A percentile compares a stretch with the other conserved stretches of the same genome.
These are phyloP conservation scores for Genyomyrus donnyi DNA, from an alignment of 2,113 vertebrate species.

Conservation along the genomic window DNA sequence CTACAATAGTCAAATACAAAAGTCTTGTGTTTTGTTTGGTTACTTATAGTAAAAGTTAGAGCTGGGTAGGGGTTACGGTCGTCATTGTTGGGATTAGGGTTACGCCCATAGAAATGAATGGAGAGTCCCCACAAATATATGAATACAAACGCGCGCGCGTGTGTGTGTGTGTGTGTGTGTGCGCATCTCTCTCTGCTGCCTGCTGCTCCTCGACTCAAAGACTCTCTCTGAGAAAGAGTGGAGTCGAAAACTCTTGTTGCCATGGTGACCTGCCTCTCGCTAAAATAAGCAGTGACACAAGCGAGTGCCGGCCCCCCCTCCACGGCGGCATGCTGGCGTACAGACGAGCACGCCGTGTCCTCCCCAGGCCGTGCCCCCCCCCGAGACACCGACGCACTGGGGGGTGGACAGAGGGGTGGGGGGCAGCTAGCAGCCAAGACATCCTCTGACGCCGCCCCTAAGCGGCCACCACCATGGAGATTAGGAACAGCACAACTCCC, in stretches of 20 bases:
- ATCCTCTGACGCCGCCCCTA: background rate
- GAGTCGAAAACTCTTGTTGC: conserved; percentile 41
- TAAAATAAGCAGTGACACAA: conserved; percentile 10
- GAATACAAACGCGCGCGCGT: background rate
- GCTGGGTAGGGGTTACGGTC: too few relatives aligned
- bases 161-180: background rate
- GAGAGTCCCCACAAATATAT: background rate
- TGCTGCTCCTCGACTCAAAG: conserved; percentile 26
- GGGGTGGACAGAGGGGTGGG: background rate
- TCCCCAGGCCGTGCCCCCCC: conserved; percentile 30
- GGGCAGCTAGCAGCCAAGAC: background rate
- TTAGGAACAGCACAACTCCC: background rate
- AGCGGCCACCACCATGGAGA: background rate
- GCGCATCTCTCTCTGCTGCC: background rate
- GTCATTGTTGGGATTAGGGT: too few relatives aligned
- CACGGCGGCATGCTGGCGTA: conserved; percentile 28
- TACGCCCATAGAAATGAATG: background rate
- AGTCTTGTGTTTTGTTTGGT: background rate
- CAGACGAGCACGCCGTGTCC: conserved; percentile 39
- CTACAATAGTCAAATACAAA: background rate
- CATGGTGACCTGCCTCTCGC: conserved; percentile 9
- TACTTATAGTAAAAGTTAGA: background rate
- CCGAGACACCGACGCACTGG: conserved; percentile 30
- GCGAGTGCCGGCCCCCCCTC: conserved; percentile 6
- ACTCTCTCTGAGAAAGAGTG: conserved; percentile 21